Percentiles rank a stretch among this genome's conserved stretches.
These are phyloP conservation scores for Zaprionus taronus DNA, from an alignment of 1,140 invertebrate genomes.

Conservation along the genomic window DNA sequence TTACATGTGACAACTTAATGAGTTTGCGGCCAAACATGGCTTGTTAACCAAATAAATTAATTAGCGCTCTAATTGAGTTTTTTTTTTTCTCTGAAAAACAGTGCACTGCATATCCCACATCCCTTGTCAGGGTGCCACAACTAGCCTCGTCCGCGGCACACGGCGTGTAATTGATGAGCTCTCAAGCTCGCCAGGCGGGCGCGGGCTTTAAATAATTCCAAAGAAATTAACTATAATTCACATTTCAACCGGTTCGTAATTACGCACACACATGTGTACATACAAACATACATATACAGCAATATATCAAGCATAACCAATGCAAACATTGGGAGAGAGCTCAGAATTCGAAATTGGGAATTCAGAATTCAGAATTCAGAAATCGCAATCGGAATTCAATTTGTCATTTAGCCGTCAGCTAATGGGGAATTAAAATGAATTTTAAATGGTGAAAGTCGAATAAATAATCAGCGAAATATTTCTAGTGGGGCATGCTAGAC, in stretches of 20 bases:
- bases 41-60: constrained; percentile 82
- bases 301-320: constrained; percentile 11
- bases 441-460: constrained; percentile 27
- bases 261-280: not conserved
- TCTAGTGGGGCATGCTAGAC: not conserved
- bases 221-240: constrained; percentile 61
- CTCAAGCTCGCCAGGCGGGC: constrained; percentile 17
- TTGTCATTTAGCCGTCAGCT: constrained; percentile 32
- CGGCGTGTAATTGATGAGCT: constrained; percentile 46
- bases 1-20: constrained; percentile 83
- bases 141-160: not conserved
- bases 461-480: not conserved
- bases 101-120: not conserved
- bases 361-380: constrained; percentile 7
- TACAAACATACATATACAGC: not conserved
- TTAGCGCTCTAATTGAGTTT: constrained; percentile 78
- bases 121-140: not conserved
- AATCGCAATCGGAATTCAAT: constrained; percentile 28
- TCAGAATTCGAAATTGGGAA: not conserved
- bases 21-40: constrained; percentile 80
- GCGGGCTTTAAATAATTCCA: constrained; percentile 55
- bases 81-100: constrained; percentile 18
- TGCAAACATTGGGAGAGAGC: constrained; percentile 14
- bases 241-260: constrained; percentile 51
- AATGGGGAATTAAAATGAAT: constrained; percentile 31